These are phyloP conservation scores for Neoarius graeffei DNA, from an alignment of 2,113 vertebrate species.

Conservation along the genomic window DNA sequence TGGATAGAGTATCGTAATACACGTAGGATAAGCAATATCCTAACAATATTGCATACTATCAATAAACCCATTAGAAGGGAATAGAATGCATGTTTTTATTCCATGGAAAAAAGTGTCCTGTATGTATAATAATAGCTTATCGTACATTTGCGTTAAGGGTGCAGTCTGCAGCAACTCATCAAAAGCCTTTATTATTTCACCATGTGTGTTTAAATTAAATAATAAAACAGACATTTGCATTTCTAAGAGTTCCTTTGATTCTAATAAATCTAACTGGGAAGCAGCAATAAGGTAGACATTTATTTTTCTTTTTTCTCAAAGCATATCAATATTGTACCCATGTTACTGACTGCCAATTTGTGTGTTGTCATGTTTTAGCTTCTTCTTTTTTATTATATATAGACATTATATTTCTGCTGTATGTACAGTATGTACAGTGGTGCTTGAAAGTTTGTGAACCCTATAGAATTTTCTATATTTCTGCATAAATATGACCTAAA, in stretches of 20 bases:
- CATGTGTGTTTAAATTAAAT: neutral
- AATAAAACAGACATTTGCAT: conserved; percentile 36
- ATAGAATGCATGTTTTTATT: too few relatives aligned
- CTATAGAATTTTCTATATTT: too few relatives aligned
- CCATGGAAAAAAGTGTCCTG: too few relatives aligned
- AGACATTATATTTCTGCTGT: neutral
- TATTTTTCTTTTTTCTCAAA: neutral
- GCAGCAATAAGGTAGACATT: neutral
- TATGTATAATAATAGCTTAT: too few relatives aligned
- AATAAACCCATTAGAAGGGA: too few relatives aligned
- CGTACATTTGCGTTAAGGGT: neutral
- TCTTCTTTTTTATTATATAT: neutral
- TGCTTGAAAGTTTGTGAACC: too few relatives aligned
- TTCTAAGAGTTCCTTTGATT: conserved; percentile 44
- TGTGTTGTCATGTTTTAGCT: neutral
- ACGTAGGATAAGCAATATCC: too few relatives aligned
- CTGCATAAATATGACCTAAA: too few relatives aligned
- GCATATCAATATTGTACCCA: neutral
- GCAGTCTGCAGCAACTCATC: neutral
- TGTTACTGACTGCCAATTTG: neutral
- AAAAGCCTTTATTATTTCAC: neutral
- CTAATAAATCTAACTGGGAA: conserved; percentile 33
- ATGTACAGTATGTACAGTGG: too few relatives aligned
- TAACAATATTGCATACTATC: too few relatives aligned
- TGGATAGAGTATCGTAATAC: too few relatives aligned